Evolutionary conservation across 2,113 vertebrate species (phyloP), one percentile per base, ranked within the genome.

Genomic region (Zootoca vivipara): DNA sequence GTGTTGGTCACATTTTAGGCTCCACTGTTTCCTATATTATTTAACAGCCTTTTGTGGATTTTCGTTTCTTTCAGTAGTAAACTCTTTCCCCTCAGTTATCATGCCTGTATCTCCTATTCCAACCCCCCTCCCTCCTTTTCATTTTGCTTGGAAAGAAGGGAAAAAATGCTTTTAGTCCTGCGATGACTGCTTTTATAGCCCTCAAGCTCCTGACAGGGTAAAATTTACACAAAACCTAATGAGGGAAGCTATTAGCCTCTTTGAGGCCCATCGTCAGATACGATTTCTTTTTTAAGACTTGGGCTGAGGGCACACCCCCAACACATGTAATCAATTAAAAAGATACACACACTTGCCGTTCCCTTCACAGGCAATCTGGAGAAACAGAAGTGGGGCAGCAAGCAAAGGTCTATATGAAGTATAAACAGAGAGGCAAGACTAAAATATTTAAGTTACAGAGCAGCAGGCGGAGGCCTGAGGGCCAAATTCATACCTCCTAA

Each of bases 91-190:
- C 58, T 1, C 24, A 73, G 5, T 65, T 69, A 90, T 88, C 16
- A 87, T 80, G 3, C 7, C 30, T 89, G 20, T 83, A 7, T 7
- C 84, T 88, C 91, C 13, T 40, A n/a, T 87, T 87, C 83, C 87
- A 4, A 72, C 24, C 7, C 7, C 46, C 58, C 10, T n/a, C n/a
- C 30, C 33, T 5, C 8, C 28, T 1, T 20, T 24, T 9, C 46
- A 10, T 85, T 13, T 56, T 77, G 0, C 85, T 94, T 85, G 52
- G 52, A 92, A 65, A 30, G 69, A 52, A 40, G 10, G 46, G 10
- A 0, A 33, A 30, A 26, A 86, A 74, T 42, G 4, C 22, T 92
- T 93, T 89, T 83, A 92, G 15, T 26, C 82, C 13, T 78, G 85
- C 81, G n/a, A 90, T 2, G 40, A 33, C 8, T 85, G 7, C 28